phyloP scores from a whole-genome alignment of 2,113 vertebrate species.

The Datnioides undecimradiatus region DNA sequence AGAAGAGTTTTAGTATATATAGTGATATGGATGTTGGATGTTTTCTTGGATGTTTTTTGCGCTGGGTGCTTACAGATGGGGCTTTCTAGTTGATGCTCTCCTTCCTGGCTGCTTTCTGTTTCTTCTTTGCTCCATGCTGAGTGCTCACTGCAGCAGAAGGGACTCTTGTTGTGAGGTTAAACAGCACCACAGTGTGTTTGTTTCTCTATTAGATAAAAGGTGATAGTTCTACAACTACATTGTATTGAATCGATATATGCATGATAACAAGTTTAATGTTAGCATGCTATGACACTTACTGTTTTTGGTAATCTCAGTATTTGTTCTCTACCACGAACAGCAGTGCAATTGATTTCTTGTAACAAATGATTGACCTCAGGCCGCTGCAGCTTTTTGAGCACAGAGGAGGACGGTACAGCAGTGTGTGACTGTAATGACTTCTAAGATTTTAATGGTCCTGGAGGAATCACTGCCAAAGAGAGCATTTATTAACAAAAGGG shows the following conservation, averaged over 20 bases:
- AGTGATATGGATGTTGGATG: not conserved
- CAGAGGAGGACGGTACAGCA: slow-evolving; percentile 35
- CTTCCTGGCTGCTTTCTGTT: slow-evolving; percentile 20
- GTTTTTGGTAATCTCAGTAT: slow-evolving; percentile 21
- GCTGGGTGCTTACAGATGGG: slow-evolving; percentile 2
- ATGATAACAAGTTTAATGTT: slow-evolving; percentile 27
- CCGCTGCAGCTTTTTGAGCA: slow-evolving; percentile 46
- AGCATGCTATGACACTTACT: slow-evolving; percentile 12
- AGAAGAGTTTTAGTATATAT: slow-evolving; percentile 37
- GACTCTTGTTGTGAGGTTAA: slow-evolving; percentile 41
- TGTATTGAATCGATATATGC: slow-evolving; percentile 18
- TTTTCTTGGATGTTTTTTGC: not conserved
- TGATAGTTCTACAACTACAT: not conserved
- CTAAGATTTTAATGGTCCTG: slow-evolving; percentile 60
- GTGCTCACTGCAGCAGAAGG: slow-evolving; percentile 30
- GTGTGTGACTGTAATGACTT: slow-evolving; percentile 55
- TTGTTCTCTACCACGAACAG: slow-evolving; percentile 54
- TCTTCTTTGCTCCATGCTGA: slow-evolving; percentile 41
- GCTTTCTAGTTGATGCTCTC: slow-evolving; percentile 6
- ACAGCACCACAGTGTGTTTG: slow-evolving; percentile 47
- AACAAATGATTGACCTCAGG: slow-evolving; percentile 75
- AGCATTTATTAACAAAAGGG: slow-evolving; percentile 25
- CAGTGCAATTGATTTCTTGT: slow-evolving; percentile 73
- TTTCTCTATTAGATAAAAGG: slow-evolving; percentile 33
- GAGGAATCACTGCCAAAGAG: slow-evolving; percentile 38